Evolutionary conservation across 2,888 invertebrate genomes (phyloP), one percentile per base, ranked within the genome.

Genomic region (Rhimphoctona megacephalus): DNA sequence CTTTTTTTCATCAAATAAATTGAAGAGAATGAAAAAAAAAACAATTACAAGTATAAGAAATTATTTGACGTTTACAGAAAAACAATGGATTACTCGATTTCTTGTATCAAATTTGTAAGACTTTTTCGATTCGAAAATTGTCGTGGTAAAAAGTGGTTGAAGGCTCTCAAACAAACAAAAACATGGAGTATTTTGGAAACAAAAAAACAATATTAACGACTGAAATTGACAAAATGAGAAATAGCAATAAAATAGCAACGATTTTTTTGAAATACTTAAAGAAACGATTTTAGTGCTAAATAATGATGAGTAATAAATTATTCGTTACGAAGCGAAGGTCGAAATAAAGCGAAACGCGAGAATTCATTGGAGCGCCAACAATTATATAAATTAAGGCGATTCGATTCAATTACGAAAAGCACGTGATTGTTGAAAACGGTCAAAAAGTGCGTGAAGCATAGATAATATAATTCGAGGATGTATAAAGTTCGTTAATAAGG

Each of bases 391-490:
- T 73, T 33, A 17, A 69, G 25, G 22, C 19, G 43, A 30, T 25
- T 69, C 7, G 1, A 25, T 30, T 19, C 25, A 33, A 30, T 72
- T 11, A 72, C 19, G 72, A 30, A 49, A 46, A 30, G 52, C 52
- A 36, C 36, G 72, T 33, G 52, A 36, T 54, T 73, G 72, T 36
- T 22, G 22, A 73, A 73, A 73, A 52, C 33, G 33, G n/a, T 33
- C 7, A 33, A 54, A 54, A 73, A 54, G 36, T 52, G 14, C 11
- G 49, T 36, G 14, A 61, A 57, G 61, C 52, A 43, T 52, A 46
- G 25, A 69, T 67, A 67, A 70, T 52, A 49, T 76, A 61, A 64
- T 49, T 70, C 46, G 46, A 77, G 64, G 64, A 77, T 49, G 49
- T 49, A 67, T 30, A 43, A 76, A 76, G 36, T 66, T 77, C 17